A percentile compares a stretch with the other conserved stretches of the same genome.
Conservation (phyloP, 2,888 invertebrate species). For the Amorpha juglandis region DNA sequence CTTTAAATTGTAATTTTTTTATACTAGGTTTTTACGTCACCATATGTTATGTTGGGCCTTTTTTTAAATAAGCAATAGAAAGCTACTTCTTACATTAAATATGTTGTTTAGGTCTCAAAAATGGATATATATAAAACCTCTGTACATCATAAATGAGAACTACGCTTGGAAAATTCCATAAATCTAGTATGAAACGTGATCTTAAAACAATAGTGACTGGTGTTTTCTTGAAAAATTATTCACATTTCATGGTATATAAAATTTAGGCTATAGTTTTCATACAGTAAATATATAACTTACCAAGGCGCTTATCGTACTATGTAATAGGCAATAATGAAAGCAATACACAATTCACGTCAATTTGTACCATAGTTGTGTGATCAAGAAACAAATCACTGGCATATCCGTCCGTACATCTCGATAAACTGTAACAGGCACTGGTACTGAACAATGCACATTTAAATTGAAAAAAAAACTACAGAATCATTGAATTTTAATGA, state of each 20-base stretch:
- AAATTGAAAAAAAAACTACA: not conserved
- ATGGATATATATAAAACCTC: constrained; percentile 2
- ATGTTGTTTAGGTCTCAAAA: not conserved
- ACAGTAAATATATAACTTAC: constrained; percentile 38
- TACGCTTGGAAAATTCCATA: not conserved
- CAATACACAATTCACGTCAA: constrained; percentile 57
- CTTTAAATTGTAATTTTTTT: not conserved
- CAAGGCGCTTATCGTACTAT: constrained; percentile 47
- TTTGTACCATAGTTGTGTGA: constrained; percentile 68
- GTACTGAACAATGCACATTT: not conserved
- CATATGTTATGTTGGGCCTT: not conserved
- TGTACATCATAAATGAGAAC: not conserved
- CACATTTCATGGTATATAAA: not conserved
- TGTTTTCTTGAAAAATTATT: not conserved
- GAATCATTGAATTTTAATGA: not conserved
- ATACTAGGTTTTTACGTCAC: constrained; percentile 5
- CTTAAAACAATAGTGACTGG: not conserved
- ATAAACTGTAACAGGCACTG: not conserved
- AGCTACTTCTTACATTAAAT: not conserved
- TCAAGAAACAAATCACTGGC: constrained; percentile 41
- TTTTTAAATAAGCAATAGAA: not conserved
- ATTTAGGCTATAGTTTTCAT: constrained; percentile 15
- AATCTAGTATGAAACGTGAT: not conserved
- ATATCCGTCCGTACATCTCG: constrained; percentile 28
- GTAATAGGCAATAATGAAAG: constrained; percentile 47